These are phyloP conservation scores for Toxotes lorentzi DNA, from an alignment of 2,797 vertebrate genomes.

Conservation along the genomic window DNA sequence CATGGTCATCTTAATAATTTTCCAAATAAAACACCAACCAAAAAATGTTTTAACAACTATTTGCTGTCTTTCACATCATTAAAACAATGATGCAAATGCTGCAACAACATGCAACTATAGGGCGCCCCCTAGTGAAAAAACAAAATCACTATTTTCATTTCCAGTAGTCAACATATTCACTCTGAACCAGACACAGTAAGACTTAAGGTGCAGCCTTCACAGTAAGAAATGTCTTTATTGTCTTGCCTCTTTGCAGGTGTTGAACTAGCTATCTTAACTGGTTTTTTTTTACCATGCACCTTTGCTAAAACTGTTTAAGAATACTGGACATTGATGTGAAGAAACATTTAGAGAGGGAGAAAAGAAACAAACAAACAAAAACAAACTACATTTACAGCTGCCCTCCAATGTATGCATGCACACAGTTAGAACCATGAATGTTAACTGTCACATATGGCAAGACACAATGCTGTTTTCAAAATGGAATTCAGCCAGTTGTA, in stretches of 20 bases:
- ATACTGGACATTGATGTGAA: neutral
- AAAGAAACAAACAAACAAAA: too few species aligned
- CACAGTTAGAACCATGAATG: neutral
- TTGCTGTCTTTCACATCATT: neutral
- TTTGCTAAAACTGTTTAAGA: neutral
- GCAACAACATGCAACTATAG: neutral
- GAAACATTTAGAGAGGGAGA: neutral
- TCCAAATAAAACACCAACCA: neutral
- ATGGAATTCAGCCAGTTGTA: constrained; percentile 6
- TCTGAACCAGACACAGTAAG: neutral
- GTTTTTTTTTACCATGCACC: neutral
- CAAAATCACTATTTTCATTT: neutral
- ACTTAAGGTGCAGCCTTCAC: neutral
- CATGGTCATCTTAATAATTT: neutral
- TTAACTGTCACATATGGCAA: neutral
- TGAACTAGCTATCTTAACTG: neutral
- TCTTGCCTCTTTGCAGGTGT: neutral
- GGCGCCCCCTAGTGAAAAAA: constrained; percentile 40
- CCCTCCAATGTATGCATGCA: neutral
- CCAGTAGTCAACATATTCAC: constrained; percentile 1
- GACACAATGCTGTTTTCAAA: neutral
- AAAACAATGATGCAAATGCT: neutral
- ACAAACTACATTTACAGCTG: neutral
- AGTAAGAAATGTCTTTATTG: neutral
- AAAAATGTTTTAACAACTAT: neutral